Evolutionary conservation across 2,888 invertebrate species (phyloP).

Genomic region (Limenitis camilla): DNA sequence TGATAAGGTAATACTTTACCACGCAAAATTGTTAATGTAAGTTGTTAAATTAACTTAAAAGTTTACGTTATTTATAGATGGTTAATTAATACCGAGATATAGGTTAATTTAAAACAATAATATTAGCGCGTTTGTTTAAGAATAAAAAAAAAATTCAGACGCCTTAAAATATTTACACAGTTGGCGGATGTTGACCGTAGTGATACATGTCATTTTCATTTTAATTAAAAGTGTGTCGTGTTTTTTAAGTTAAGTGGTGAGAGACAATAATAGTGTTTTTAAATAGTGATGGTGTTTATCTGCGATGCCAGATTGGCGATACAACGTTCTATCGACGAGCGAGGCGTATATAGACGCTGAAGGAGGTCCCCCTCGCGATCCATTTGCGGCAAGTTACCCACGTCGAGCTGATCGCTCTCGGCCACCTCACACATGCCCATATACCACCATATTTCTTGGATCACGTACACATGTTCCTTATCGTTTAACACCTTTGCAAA

Average conservation of each 20-base stretch:
- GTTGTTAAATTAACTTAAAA: too few species aligned
- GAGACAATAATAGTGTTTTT: slow-evolving; percentile 31
- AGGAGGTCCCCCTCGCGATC: slow-evolving; percentile 47
- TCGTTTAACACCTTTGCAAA: slow-evolving; percentile 49
- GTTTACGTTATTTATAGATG: background rate
- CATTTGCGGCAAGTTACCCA: slow-evolving; percentile 67
- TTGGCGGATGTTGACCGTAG: slow-evolving; percentile 51
- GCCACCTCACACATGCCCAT: slow-evolving; percentile 64
- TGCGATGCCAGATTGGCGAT: slow-evolving; percentile 73
- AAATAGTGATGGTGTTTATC: slow-evolving; percentile 57
- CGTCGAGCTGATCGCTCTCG: slow-evolving; percentile 70
- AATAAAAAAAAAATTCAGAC: background rate
- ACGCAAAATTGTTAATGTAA: too few species aligned
- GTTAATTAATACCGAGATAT: background rate
- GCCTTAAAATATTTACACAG: slow-evolving; percentile 38
- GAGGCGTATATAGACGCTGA: slow-evolving; percentile 64
- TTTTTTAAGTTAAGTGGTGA: slow-evolving; percentile 29
- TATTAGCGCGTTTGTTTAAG: background rate
- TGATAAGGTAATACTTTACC: too few species aligned
- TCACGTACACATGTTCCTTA: slow-evolving; percentile 49
- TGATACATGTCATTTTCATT: slow-evolving; percentile 37
- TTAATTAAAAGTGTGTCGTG: slow-evolving; percentile 39
- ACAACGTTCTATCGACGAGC: slow-evolving; percentile 72
- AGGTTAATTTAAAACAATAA: background rate
- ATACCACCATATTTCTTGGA: slow-evolving; percentile 64